phyloP scores from a whole-genome alignment of 2,113 vertebrate species.

The Rutilus rutilus region DNA sequence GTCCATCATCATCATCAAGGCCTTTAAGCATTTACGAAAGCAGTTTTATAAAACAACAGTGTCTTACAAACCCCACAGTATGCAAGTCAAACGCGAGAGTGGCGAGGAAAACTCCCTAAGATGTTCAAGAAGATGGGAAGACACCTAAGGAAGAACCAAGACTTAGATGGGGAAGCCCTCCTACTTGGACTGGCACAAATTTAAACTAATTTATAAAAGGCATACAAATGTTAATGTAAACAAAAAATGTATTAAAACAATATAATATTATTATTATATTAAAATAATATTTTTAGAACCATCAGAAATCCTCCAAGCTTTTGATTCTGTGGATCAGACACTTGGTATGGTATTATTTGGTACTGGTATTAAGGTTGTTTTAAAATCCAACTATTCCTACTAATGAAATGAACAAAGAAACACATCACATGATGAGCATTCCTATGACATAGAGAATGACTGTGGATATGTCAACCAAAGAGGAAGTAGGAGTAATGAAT shows the following conservation, averaged over 20 bases:
- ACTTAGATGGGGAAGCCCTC: neutral
- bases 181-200: neutral
- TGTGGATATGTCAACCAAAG: neutral
- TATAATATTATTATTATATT: neutral
- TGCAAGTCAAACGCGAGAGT: neutral
- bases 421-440: constrained; percentile 19
- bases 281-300: neutral
- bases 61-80: neutral
- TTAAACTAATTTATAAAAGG: neutral
- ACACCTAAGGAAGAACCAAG: neutral
- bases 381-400: neutral
- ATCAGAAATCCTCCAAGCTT: neutral
- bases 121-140: neutral
- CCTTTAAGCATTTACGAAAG: neutral
- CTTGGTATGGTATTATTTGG: neutral
- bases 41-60: neutral
- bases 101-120: neutral
- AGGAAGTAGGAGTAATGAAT: constrained; percentile 39
- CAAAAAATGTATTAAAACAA: neutral
- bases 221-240: neutral
- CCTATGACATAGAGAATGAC: neutral
- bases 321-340: neutral
- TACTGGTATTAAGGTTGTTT: neutral
- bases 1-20: neutral
- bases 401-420: neutral